Evolutionary conservation across 1,140 invertebrate genomes (phyloP), one percentile per base, ranked within the genome.

Genomic region (Drosophila auraria): DNA sequence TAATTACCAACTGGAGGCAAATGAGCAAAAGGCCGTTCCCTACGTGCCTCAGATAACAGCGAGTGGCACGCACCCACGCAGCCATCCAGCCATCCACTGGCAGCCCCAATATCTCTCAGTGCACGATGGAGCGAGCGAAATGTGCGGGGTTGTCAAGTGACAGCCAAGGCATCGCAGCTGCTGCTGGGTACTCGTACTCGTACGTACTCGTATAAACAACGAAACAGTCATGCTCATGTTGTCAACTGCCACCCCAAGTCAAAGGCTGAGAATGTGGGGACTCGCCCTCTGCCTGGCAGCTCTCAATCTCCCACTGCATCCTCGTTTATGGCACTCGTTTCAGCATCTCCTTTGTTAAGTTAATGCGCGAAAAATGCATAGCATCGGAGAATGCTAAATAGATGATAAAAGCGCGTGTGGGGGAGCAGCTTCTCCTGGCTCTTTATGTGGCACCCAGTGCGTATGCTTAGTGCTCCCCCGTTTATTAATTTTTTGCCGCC

Each of bases 291-390:
- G 36, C n/a, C 51, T 65, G 61, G 60, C 49, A 57, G 70, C 75
- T 73, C 68, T 76, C 68, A 62, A 76, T 80, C 63, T 77, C 54
- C 20, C 62, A 73, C 56, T 87, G 80, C 75, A 86, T 71, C 78
- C 70, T 20, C 70, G 45, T 81, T 81, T 81, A 75, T 81, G 58
- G 61, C 57, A 17, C 60, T 65, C 61, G 63, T 66, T 73, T 44
- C 47, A 51, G 56, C 54, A 72, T 45, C 49, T 51, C 58, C 80
- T 80, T 87, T 81, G 81, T 83, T 80, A 61, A 63, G 54, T 59
- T 83, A 87, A 87, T 87, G 83, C 74, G 80, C 71, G 77, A 83
- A 81, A 87, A 89, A 81, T 83, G 84, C 84, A 89, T 73, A 79
- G 71, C 73, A 69, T 83, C 83, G 82, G 53, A 68, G 80, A 89